These are phyloP conservation scores for Arothron firmamentum DNA, from an alignment of 2,113 vertebrate genomes.

Conservation along the genomic window DNA sequence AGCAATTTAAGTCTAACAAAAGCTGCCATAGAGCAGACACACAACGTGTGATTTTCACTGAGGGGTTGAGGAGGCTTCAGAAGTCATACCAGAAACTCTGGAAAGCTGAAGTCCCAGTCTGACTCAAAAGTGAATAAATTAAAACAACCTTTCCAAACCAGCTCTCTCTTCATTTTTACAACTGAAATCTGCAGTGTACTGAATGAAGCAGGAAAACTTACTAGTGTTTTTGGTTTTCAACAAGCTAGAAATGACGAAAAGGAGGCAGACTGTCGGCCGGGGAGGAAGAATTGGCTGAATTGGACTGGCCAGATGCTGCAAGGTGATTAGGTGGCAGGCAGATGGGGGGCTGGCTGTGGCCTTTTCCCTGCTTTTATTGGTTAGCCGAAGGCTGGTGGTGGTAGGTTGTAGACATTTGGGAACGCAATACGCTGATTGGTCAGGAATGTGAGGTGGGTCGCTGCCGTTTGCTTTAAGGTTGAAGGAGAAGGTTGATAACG, in stretches of 20 bases:
- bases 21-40: constrained; percentile 36
- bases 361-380: constrained; percentile 99
- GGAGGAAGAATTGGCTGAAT: constrained; percentile 99
- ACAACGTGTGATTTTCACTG: constrained; percentile 9
- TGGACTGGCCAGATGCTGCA: constrained; percentile 99
- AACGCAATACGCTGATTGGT: constrained; percentile 99
- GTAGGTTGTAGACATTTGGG: constrained; percentile 99
- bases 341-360: constrained; percentile 86
- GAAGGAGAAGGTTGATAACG: constrained; percentile 92
- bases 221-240: constrained; percentile 99
- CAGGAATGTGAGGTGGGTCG: constrained; percentile 98
- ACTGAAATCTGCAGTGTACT: constrained; percentile 99
- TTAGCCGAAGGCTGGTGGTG: constrained; percentile 99
- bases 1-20: constrained; percentile 26
- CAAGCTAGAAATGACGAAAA: constrained; percentile 99
- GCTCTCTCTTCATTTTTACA: constrained; percentile 96
- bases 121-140: constrained; percentile 72
- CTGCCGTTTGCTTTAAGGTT: constrained; percentile 99
- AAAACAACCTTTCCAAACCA: constrained; percentile 84
- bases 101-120: constrained; percentile 54
- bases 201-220: constrained; percentile 99
- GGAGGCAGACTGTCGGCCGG: constrained; percentile 99
- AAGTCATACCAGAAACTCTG: constrained; percentile 49
- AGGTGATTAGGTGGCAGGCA: constrained; percentile 98
- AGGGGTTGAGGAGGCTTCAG: constrained; percentile 50